Base-by-base conservation (phyloP, 2,888 invertebrate genomes). In the Imbricaverruca yamaguchii region DNA sequence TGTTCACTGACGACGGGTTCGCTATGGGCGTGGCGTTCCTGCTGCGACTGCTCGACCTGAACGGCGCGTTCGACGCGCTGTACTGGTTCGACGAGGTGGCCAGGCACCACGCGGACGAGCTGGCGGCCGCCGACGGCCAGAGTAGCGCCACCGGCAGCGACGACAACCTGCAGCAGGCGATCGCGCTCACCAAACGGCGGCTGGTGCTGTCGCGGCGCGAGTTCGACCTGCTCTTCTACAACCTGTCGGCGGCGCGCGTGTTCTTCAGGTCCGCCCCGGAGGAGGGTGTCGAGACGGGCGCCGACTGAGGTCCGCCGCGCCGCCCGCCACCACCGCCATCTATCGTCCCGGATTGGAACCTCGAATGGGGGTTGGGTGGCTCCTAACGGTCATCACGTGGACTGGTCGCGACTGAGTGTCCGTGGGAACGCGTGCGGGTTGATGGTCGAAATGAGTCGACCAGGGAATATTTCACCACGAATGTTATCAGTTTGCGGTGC, bases 1-100 rank as follows among this genome's bases (percentile, higher is more conserved):
- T 95, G 0, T 97, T 99, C 86, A 97, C 97, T 18, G 98, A 99
- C 87, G 99, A 99, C 88, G 99, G 99, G 21, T 98, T 99, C 89
- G 94, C 97, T 9, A 94, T 99, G 91, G 92, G 92, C 81, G 87
- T 94, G 63, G 96, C 98, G 0, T 99, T 97, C 86, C 93, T 98
- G 84, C 90, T 98, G 82, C 95, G 94, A 86, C 89, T 98, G 82
- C 88, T 98, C 78, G 92, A 96, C 87, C 97, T 97, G 87, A 92
- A 92, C 85, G 88, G 90, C 39, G 93, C 94, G 85, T 93, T 98
- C 86, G 96, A 98, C 88, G 92, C 95, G 0, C 89, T 99, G 11
- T 96, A 97, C 87, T 99, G 98, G 98, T 97, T 97, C 86, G 92
- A 94, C 85, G 93, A 96, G 6, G 92, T 96, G 15, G 59, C 81